Percentiles rank a stretch among this genome's conserved stretches.
These are phyloP conservation scores for Periphyllus acericola DNA, from an alignment of 2,888 invertebrate species.

Conservation along the genomic window DNA sequence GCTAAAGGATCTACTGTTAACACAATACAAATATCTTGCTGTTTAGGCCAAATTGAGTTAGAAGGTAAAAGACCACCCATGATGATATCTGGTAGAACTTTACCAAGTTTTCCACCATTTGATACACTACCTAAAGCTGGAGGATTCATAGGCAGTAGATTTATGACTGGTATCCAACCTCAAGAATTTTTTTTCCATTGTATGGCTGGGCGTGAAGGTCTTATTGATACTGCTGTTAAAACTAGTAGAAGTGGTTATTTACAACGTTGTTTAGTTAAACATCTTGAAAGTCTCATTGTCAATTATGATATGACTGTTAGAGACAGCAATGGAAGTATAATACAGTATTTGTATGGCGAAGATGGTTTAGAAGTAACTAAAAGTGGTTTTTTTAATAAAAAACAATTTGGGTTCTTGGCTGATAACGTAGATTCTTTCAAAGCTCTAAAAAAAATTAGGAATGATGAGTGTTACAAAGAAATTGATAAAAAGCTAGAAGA, in stretches of 20 bases:
- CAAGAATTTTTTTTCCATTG: constrained; percentile 99
- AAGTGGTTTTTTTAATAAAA: constrained; percentile 81
- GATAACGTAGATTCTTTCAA: constrained; percentile 78
- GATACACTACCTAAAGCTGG: constrained; percentile 92
- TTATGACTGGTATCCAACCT: constrained; percentile 97
- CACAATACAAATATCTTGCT: constrained; percentile 97
- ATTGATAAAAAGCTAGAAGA: constrained; percentile 73
- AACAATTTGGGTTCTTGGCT: constrained; percentile 83
- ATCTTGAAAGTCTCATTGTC: constrained; percentile 93
- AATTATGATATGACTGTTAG: constrained; percentile 95
- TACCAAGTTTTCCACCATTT: constrained; percentile 91
- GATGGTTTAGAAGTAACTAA: constrained; percentile 91
- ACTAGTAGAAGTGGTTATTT: constrained; percentile 98
- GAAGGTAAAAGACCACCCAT: constrained; percentile 96
- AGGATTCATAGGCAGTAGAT: constrained; percentile 95
- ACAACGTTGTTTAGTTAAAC: constrained; percentile 96
- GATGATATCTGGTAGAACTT: constrained; percentile 90
- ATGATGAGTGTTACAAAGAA: constrained; percentile 69
- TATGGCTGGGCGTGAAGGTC: constrained; percentile 99
- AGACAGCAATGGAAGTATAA: constrained; percentile 90
- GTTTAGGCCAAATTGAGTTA: constrained; percentile 97
- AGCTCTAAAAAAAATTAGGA: constrained; percentile 69
- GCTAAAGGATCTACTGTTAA: constrained; percentile 98
- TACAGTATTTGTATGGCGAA: constrained; percentile 95
- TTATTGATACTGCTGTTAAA: constrained; percentile 99